Conservation (phyloP, 1,140 invertebrate genomes). For the Phymorhynchus buccinoides region DNA sequence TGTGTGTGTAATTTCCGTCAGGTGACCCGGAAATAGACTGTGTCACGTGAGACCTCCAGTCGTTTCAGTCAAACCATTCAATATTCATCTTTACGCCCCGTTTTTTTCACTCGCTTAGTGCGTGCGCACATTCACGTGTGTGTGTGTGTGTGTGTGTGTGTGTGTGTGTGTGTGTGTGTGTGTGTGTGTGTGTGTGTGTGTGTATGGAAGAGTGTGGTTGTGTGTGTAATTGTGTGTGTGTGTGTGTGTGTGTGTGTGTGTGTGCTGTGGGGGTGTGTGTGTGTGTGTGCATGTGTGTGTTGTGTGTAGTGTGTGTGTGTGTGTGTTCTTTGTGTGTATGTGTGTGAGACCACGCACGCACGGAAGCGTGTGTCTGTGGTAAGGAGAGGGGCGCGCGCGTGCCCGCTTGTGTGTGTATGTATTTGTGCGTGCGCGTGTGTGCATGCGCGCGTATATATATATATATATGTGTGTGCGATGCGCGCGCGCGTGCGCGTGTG, state of each 20-base stretch:
- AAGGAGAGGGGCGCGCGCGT: neutral
- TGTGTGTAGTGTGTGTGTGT: conserved; percentile 17
- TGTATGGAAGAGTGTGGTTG: no score
- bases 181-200: neutral
- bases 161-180: neutral
- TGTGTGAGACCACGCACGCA: neutral
- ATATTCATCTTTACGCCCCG: neutral
- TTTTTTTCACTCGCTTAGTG: no score
- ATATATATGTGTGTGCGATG: neutral
- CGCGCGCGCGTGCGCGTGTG: neutral
- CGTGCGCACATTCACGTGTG: neutral
- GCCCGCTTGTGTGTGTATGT: neutral
- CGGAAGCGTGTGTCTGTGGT: no score
- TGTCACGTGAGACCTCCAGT: neutral
- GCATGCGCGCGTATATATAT: neutral
- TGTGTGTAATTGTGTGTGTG: no score
- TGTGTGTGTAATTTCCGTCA: conserved; percentile 9
- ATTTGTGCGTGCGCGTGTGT: neutral
- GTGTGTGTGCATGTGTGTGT: neutral
- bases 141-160: conserved; percentile 13
- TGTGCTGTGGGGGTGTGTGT: no score
- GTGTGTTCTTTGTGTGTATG: neutral
- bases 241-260: conserved; percentile 13
- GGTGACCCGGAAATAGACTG: neutral
- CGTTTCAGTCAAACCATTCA: neutral